Evolutionary conservation across 2,113 vertebrate species (phyloP).

Genomic region (Tinamus guttatus): DNA sequence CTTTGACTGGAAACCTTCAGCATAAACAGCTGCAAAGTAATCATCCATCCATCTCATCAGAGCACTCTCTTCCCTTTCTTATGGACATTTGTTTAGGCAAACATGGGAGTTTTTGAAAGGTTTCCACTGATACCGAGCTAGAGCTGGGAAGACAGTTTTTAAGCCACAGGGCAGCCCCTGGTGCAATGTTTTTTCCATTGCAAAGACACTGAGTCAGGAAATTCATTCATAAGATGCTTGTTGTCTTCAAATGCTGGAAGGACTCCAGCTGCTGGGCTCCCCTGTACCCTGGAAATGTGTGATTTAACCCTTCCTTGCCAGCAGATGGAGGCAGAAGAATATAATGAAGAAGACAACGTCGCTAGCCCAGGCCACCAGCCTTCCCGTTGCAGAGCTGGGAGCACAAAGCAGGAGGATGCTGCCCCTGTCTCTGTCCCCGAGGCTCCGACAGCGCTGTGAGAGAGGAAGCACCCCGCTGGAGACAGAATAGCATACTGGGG

Average conservation of each 20-base stretch:
- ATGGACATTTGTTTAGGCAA: neutral
- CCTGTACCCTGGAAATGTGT: conserved; percentile 36
- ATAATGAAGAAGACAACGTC: fast-evolving
- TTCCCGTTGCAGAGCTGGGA: neutral
- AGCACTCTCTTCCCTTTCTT: neutral
- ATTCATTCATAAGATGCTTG: conserved; percentile 54
- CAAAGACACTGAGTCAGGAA: conserved; percentile 27
- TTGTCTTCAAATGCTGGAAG: conserved; percentile 38
- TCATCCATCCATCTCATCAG: neutral
- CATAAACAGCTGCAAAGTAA: neutral
- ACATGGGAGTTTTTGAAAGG: conserved; percentile 35
- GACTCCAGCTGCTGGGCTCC: neutral
- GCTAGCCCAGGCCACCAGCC: neutral
- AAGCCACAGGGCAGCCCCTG: conserved; percentile 22
- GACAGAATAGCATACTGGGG: neutral
- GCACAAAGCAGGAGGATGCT: neutral
- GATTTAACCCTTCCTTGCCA: conserved; percentile 67
- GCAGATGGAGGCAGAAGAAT: conserved; percentile 14
- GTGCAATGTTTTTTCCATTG: conserved; percentile 15
- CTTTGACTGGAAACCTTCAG: neutral
- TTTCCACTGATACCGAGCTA: conserved; percentile 42
- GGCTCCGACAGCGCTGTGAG: neutral
- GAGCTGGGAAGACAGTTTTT: conserved; percentile 58
- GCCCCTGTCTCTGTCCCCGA: neutral
- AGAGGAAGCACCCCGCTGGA: neutral